phyloP scores from a whole-genome alignment of 2,113 vertebrate genomes.

The Takifugu flavidus region DNA sequence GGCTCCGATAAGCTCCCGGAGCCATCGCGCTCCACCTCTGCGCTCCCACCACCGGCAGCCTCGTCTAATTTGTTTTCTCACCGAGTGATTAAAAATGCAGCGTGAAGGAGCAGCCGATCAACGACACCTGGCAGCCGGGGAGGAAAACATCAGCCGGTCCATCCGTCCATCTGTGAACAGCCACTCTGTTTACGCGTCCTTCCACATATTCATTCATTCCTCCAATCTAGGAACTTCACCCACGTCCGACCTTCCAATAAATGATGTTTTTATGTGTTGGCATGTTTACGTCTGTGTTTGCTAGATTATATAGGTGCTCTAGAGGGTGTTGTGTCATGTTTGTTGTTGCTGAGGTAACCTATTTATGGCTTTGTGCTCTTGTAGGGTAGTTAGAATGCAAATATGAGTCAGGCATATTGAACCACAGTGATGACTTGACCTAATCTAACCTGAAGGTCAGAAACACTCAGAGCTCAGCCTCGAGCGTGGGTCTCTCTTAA shows the following conservation, averaged over 20 bases:
- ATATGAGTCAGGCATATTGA: too few species aligned
- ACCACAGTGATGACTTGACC: too few species aligned
- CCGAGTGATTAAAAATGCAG: slow-evolving; percentile 60
- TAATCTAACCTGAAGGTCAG: too few species aligned
- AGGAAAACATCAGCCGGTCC: slow-evolving; percentile 17
- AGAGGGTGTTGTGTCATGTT: too few species aligned
- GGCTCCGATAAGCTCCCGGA: slow-evolving; percentile 23
- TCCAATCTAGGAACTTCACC: neutral
- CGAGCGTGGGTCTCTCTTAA: too few species aligned
- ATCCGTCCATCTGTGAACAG: slow-evolving; percentile 31
- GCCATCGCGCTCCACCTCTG: slow-evolving; percentile 11
- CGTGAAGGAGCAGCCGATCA: slow-evolving; percentile 38
- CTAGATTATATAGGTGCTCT: too few species aligned
- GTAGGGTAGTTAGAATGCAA: too few species aligned
- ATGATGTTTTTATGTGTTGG: too few species aligned
- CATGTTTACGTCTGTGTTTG: too few species aligned
- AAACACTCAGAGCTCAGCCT: too few species aligned
- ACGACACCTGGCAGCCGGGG: slow-evolving; percentile 41
- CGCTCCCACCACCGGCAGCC: slow-evolving; percentile 12
- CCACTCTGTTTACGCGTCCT: neutral
- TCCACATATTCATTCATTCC: slow-evolving; percentile 15
- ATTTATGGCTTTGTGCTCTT: too few species aligned
- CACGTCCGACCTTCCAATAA: slow-evolving; percentile 2
- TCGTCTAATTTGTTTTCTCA: slow-evolving; percentile 60
- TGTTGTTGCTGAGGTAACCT: too few species aligned